A percentile compares a stretch with the other conserved stretches of the same genome.
phyloP scores from a whole-genome alignment of 1,140 invertebrate species.

The Mya arenaria region DNA sequence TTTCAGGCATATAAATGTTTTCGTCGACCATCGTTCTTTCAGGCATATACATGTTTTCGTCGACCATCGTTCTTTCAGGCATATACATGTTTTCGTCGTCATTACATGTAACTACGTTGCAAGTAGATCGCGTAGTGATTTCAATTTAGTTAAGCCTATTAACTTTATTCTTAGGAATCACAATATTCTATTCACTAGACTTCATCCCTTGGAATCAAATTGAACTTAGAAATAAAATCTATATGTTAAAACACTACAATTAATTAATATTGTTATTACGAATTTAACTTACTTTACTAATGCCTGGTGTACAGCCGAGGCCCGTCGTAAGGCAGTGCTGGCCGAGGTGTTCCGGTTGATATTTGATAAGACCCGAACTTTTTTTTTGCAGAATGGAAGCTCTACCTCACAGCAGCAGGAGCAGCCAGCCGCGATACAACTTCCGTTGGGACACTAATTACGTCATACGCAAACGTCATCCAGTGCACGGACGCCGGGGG shows the following conservation, averaged over 20 bases:
- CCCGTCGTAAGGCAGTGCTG: too few relatives aligned
- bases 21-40: too few relatives aligned
- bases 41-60: too few relatives aligned
- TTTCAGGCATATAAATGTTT: too few relatives aligned
- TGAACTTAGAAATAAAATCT: not conserved
- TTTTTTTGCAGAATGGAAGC: conserved; percentile 19
- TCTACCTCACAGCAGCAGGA: not conserved
- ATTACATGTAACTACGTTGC: too few relatives aligned
- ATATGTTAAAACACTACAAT: not conserved
- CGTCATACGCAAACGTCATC: not conserved
- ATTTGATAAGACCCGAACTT: not conserved
- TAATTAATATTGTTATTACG: not conserved
- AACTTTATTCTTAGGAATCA: too few relatives aligned
- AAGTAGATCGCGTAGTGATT: too few relatives aligned
- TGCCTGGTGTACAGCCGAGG: not conserved
- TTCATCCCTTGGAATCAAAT: not conserved
- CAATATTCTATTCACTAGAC: too few relatives aligned
- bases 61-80: too few relatives aligned
- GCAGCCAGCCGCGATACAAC: not conserved
- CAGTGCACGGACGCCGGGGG: conserved; percentile 10
- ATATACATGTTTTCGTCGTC: too few relatives aligned
- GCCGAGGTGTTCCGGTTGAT: not conserved
- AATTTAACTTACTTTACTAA: not conserved
- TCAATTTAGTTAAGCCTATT: too few relatives aligned
- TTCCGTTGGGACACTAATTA: not conserved